Evolutionary conservation across 2,113 vertebrate genomes (phyloP).

Genomic region (Tetraodon nigroviridis): DNA sequence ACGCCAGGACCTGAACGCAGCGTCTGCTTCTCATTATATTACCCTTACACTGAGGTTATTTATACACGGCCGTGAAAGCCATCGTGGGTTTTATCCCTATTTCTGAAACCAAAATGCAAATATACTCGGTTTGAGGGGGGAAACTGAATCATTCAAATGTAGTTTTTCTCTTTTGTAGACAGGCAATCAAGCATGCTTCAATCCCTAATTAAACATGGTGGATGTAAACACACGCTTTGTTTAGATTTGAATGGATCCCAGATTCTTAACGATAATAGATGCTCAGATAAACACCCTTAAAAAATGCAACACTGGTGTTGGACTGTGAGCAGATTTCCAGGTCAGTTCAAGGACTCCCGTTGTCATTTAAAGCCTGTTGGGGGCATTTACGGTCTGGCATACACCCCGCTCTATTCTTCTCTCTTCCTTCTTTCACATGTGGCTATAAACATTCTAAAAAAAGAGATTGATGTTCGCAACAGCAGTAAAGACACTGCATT

Average conservation of each 20-base stretch:
- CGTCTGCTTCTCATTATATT: slow-evolving; percentile 1
- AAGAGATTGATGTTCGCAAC: slow-evolving; percentile 23
- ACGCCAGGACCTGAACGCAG: slow-evolving; percentile 16
- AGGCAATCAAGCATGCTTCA: no score
- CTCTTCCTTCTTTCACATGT: slow-evolving; percentile 21
- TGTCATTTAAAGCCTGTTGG: slow-evolving; percentile 45
- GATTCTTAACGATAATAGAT: no score
- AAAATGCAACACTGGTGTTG: no score
- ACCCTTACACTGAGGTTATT: not conserved
- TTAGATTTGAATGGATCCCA: no score
- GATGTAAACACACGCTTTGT: no score
- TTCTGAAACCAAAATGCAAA: not conserved
- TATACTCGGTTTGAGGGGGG: not conserved
- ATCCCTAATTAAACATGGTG: no score
- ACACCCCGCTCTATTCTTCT: not conserved
- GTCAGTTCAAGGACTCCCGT: slow-evolving; percentile 7
- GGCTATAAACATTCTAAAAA: slow-evolving; percentile 25
- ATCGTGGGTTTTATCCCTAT: not conserved
- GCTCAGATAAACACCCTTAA: no score
- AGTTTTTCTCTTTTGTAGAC: no score
- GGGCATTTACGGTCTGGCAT: slow-evolving; percentile 49
- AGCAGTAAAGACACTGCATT: slow-evolving; percentile 22
- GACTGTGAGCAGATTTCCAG: not conserved
- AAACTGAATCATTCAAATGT: not conserved
- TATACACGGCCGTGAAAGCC: slow-evolving; percentile 1